Evolutionary conservation across 2,113 vertebrate species (phyloP).

Genomic region (Ahaetulla prasina): DNA sequence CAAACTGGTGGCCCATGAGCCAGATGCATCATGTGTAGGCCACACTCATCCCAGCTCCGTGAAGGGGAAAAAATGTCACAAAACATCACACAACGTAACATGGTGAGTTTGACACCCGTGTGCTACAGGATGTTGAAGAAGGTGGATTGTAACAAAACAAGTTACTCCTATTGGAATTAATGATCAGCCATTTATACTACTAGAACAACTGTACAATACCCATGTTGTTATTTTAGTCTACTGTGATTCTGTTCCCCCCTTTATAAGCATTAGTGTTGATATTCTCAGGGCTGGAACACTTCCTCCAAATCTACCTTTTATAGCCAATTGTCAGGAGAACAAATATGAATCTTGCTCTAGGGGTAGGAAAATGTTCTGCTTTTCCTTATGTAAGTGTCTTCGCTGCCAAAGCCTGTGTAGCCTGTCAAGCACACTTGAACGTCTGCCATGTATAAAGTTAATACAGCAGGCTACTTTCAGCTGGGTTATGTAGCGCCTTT

Average conservation of each 20-base stretch:
- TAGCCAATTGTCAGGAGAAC: background rate
- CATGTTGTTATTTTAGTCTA: background rate
- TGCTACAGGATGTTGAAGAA: background rate
- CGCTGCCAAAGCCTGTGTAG: conserved; percentile 11
- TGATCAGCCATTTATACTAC: background rate
- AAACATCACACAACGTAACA: no score
- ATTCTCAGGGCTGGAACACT: background rate
- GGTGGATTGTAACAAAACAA: background rate
- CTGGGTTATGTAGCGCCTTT: conserved; percentile 25
- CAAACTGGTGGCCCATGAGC: no score
- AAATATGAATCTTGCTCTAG: background rate
- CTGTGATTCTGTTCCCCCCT: background rate
- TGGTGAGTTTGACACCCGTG: no score
- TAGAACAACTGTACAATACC: background rate
- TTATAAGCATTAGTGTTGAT: background rate
- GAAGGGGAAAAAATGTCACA: no score
- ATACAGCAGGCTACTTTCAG: conserved; percentile 28
- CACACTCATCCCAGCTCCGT: no score
- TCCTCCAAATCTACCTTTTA: background rate
- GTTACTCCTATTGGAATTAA: background rate
- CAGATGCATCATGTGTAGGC: no score
- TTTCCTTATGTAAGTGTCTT: background rate
- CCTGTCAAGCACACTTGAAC: background rate
- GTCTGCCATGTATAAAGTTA: conserved; percentile 44
- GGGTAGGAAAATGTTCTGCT: background rate